Conservation (phyloP, 2,888 invertebrate genomes). For the Gasteruption jaculator region DNA sequence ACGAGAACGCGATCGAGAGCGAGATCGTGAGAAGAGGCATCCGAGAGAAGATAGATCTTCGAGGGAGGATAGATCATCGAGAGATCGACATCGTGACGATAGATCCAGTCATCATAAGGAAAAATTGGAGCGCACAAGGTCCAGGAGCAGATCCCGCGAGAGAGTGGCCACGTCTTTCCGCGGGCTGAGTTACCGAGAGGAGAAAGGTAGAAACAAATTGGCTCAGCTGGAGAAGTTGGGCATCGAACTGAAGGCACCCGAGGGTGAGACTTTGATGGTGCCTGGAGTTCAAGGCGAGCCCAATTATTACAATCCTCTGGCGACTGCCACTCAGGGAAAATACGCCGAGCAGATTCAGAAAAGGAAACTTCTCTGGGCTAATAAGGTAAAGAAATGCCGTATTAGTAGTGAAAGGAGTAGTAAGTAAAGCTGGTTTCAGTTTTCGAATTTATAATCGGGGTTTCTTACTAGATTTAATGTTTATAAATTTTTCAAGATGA, state of each 20-base stretch:
- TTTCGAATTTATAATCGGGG: no score
- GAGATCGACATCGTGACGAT: constrained; percentile 44
- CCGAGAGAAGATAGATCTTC: constrained; percentile 40
- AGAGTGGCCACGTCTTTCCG: constrained; percentile 34
- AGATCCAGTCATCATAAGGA: constrained; percentile 40
- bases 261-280: constrained; percentile 28
- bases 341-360: constrained; percentile 83
- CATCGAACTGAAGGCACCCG: constrained; percentile 45
- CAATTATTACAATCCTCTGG: constrained; percentile 71
- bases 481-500: no score
- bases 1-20: constrained; percentile 29
- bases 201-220: constrained; percentile 51
- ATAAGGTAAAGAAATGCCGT: constrained; percentile 56
- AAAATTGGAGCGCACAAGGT: constrained; percentile 44
- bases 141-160: constrained; percentile 45
- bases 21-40: constrained; percentile 41
- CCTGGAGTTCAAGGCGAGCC: constrained; percentile 49
- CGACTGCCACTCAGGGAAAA: constrained; percentile 69
- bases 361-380: constrained; percentile 86
- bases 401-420: no score
- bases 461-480: no score
- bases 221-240: constrained; percentile 54
- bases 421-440: no score
- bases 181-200: constrained; percentile 45
- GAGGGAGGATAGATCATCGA: no score